Evolutionary conservation across 1,140 invertebrate genomes (phyloP).

Genomic region (Augochlora pura): DNA sequence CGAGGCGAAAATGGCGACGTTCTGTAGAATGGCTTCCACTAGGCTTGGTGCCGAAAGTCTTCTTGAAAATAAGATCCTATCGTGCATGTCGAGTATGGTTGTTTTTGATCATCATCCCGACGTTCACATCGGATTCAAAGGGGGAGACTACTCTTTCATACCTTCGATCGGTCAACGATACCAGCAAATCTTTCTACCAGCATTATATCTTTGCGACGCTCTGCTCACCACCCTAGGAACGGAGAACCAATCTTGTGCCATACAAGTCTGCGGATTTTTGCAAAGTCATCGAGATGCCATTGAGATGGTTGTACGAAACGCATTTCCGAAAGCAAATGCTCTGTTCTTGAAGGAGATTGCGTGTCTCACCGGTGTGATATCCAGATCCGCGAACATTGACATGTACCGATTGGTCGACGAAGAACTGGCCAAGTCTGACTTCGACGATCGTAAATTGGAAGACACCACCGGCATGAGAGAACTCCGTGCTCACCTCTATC

Average conservation of each 20-base stretch:
- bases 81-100: conserved; percentile 87
- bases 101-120: conserved; percentile 90
- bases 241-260: conserved; percentile 89
- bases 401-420: conserved; percentile 78
- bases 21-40: conserved; percentile 87
- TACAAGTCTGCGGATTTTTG: conserved; percentile 90
- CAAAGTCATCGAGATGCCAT: conserved; percentile 91
- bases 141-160: conserved; percentile 79
- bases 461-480: conserved; percentile 80
- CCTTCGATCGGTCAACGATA: conserved; percentile 85
- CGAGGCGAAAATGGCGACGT: conserved; percentile 92
- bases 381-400: conserved; percentile 85
- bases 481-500: conserved; percentile 81
- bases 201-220: conserved; percentile 89
- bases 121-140: conserved; percentile 79
- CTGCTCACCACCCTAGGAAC: conserved; percentile 90
- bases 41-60: conserved; percentile 88
- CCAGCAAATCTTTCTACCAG: conserved; percentile 90
- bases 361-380: conserved; percentile 88
- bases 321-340: conserved; percentile 82
- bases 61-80: conserved; percentile 87
- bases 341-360: conserved; percentile 86
- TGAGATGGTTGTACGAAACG: conserved; percentile 87
- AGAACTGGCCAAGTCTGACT: conserved; percentile 65
- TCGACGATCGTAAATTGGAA: conserved; percentile 64